These are phyloP conservation scores for Brachycybe producta DNA, from an alignment of 2,888 invertebrate genomes.

Conservation along the genomic window DNA sequence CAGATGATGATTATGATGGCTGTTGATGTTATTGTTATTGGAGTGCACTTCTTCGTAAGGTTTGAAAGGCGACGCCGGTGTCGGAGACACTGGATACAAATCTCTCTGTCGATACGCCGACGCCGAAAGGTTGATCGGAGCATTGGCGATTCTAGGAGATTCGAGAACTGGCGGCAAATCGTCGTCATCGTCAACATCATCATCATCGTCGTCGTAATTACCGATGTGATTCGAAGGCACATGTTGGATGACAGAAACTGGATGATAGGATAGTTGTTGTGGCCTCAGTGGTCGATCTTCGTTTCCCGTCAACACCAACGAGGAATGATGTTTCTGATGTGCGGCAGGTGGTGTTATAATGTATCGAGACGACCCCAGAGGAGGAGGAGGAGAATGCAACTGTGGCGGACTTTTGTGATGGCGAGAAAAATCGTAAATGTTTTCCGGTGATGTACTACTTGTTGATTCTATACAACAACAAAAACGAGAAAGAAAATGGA, in stretches of 20 bases:
- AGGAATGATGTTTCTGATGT: neutral
- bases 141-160: constrained; percentile 12
- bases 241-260: constrained; percentile 14
- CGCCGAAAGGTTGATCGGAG: constrained; percentile 14
- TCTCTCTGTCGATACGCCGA: constrained; percentile 2
- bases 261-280: neutral
- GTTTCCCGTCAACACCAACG: neutral
- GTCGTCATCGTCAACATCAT: too few species aligned
- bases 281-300: constrained; percentile 4
- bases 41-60: constrained; percentile 13
- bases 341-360: constrained; percentile 1
- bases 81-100: constrained; percentile 20
- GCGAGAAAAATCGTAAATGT: too few species aligned
- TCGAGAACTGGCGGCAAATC: constrained; percentile 1
- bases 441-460: neutral
- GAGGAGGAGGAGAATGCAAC: neutral
- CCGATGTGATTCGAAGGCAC: neutral
- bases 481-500: neutral
- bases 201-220: too few species aligned
- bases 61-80: constrained; percentile 23
- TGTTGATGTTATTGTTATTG: constrained; percentile 3
- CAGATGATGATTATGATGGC: neutral
- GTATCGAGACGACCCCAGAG: constrained; percentile 1
- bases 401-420: neutral
- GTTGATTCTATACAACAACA: neutral